A percentile compares a stretch with the other conserved stretches of the same genome.
These are phyloP conservation scores for Harmothoe impar DNA, from an alignment of 2,888 invertebrate species.

Conservation along the genomic window DNA sequence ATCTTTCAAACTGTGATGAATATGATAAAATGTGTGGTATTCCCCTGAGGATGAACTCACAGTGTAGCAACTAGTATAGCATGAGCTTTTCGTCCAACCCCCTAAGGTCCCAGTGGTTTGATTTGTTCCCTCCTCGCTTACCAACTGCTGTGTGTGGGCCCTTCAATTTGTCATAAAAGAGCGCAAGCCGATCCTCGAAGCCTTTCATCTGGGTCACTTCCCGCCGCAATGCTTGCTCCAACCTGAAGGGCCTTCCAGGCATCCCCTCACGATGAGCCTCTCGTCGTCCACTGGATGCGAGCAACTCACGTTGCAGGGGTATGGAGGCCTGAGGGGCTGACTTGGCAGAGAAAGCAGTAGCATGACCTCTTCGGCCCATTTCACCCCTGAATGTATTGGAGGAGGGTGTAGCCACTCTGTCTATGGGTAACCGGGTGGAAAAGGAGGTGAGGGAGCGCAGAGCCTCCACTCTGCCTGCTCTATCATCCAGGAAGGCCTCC, in stretches of 20 bases:
- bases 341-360: not conserved
- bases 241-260: not conserved
- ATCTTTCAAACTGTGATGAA: too few species aligned
- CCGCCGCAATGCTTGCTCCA: not conserved
- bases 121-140: not conserved
- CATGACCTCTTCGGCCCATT: not conserved
- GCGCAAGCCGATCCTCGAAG: not conserved
- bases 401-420: conserved; percentile 43
- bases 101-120: conserved; percentile 55
- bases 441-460: conserved; percentile 34
- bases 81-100: conserved; percentile 49
- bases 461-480: not conserved
- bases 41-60: too few species aligned
- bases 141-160: not conserved
- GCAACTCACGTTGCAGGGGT: not conserved
- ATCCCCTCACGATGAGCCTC: not conserved
- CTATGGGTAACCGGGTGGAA: not conserved
- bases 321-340: not conserved
- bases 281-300: not conserved
- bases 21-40: too few species aligned
- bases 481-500: not conserved
- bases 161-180: conserved; percentile 15
- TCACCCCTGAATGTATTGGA: conserved; percentile 39
- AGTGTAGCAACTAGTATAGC: not conserved
- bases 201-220: not conserved